These are phyloP conservation scores for Latrodectus hesperus DNA, from an alignment of 2,888 invertebrate genomes.

Conservation along the genomic window DNA sequence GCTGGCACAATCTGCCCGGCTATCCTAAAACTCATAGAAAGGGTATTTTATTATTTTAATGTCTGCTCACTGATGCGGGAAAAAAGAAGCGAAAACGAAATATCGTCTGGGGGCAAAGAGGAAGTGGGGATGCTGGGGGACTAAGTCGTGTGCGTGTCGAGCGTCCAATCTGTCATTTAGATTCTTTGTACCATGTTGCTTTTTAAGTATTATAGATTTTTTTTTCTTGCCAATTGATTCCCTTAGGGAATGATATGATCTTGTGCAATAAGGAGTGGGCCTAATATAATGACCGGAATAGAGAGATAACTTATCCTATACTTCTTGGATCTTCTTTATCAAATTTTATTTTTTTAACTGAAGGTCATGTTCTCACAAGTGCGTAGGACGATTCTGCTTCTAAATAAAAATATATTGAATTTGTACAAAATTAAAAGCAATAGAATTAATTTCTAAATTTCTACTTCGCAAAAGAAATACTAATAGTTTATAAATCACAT, in stretches of 20 bases:
- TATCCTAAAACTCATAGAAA: background rate
- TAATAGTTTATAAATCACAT: no score
- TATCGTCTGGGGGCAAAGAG: slow-evolving; percentile 22
- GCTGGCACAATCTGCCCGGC: background rate
- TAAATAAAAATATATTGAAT: no score
- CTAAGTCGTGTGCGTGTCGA: slow-evolving; percentile 66
- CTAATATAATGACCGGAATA: slow-evolving; percentile 49
- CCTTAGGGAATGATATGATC: slow-evolving; percentile 29
- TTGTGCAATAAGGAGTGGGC: slow-evolving; percentile 55
- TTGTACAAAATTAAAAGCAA: no score
- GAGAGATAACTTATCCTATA: slow-evolving; percentile 48
- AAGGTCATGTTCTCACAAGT: no score
- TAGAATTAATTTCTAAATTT: no score
- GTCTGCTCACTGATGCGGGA: slow-evolving; percentile 44
- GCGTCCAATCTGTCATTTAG: slow-evolving; percentile 57
- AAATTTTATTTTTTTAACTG: no score
- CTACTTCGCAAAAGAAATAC: no score
- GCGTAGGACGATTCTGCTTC: no score
- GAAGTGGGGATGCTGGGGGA: slow-evolving; percentile 26
- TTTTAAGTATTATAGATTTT: slow-evolving; percentile 21
- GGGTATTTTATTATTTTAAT: slow-evolving; percentile 53
- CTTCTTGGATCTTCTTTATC: background rate
- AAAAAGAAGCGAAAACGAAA: slow-evolving; percentile 27
- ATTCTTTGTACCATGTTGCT: slow-evolving; percentile 14
- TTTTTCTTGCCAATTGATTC: slow-evolving; percentile 12